phyloP scores from a whole-genome alignment of 2,113 vertebrate species.

The Sander vitreus region DNA sequence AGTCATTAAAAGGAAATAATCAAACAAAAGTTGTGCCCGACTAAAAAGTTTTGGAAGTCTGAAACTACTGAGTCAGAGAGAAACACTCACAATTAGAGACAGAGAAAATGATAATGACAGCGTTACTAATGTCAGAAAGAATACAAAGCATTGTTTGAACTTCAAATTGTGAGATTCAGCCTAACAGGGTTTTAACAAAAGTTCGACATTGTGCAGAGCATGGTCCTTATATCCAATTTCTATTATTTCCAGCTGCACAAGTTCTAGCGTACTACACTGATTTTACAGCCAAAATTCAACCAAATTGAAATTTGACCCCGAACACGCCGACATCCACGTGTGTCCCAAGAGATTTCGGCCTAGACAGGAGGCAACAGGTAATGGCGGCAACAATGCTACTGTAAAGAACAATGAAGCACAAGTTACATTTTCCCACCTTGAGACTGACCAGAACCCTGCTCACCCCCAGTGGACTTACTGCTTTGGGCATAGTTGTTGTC shows the following conservation, averaged over 20 bases:
- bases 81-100: background rate
- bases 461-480: too few relatives aligned
- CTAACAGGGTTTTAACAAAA: background rate
- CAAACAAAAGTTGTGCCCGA: conserved; percentile 9
- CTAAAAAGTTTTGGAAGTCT: conserved; percentile 1
- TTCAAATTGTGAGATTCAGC: background rate
- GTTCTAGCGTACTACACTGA: background rate
- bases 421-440: too few relatives aligned
- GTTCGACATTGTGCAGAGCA: background rate
- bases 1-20: conserved; percentile 33
- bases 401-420: too few relatives aligned
- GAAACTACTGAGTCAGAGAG: background rate
- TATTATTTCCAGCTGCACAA: background rate
- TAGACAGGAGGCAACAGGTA: too few relatives aligned
- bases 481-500: too few relatives aligned
- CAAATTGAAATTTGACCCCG: too few relatives aligned
- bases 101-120: background rate
- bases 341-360: too few relatives aligned
- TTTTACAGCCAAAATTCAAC: too few relatives aligned
- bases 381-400: too few relatives aligned
- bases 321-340: too few relatives aligned
- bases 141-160: background rate
- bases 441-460: too few relatives aligned
- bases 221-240: background rate
- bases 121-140: background rate